Percentiles rank a stretch among this genome's conserved stretches.
These are phyloP conservation scores for Chloebia gouldiae DNA, from an alignment of 2,113 vertebrate genomes.

Conservation along the genomic window DNA sequence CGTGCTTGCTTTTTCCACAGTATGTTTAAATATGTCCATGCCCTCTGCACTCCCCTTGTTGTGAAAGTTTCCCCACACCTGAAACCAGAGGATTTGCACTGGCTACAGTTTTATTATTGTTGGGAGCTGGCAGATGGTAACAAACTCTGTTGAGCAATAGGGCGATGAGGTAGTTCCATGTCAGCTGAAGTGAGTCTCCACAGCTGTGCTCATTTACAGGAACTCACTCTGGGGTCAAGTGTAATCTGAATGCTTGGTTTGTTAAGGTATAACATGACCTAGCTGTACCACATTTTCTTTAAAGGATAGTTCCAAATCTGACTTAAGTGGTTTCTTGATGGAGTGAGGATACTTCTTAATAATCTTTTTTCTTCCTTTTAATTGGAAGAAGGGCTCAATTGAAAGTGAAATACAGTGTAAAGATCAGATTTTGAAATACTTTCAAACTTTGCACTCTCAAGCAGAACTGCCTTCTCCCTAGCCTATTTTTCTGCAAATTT, in stretches of 20 bases:
- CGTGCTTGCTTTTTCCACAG: accelerated
- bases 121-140: not conserved
- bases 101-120: not conserved
- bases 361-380: not conserved
- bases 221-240: not conserved
- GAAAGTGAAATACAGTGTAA: not conserved
- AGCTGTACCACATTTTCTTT: not conserved
- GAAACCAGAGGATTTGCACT: not conserved
- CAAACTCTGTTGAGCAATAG: not conserved
- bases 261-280: not conserved
- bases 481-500: not conserved
- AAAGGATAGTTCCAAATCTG: not conserved
- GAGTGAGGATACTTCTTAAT: not conserved
- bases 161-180: not conserved
- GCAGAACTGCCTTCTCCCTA: not conserved
- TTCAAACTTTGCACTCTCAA: not conserved
- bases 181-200: not conserved
- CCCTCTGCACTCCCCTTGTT: accelerated
- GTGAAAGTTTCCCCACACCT: not conserved
- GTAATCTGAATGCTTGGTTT: not conserved
- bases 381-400: not conserved
- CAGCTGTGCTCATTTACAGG: not conserved
- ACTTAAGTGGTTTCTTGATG: not conserved
- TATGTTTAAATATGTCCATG: not conserved
- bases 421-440: not conserved